Evolutionary conservation across 2,888 invertebrate genomes (phyloP), one percentile per base, ranked within the genome.

Genomic region (Eustalomyia histrio): DNA sequence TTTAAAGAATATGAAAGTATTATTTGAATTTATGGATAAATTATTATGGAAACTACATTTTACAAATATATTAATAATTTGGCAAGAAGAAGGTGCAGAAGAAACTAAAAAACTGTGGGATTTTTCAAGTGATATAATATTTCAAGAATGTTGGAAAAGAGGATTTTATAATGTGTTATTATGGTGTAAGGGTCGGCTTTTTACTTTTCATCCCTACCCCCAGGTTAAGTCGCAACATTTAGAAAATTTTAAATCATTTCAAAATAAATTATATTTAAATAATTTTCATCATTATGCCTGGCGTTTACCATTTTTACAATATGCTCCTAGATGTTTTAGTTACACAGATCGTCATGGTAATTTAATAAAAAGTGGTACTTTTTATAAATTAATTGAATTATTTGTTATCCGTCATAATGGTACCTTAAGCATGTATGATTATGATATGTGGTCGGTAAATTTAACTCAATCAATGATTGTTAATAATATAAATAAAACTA

Each of bases 201-300:
- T 24, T 5, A 71, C 60, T 10, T 79, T 71, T 7, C 71, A 75
- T 29, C 75, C 79, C 12, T 79, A 61, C 60, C 79, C 79, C 0
- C 12, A 16, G 0, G 17, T 79, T 0, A 9, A 47, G 17, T n/a
- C 24, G 4, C 16, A 35, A 10, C 12, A 17, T 1, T 29, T 79
- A 14, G 0, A 6, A 0, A 53, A 65, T 21, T 57, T 71, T 8
- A 29, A 53, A 14, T 18, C 16, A 6, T 79, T 57, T 50, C 0
- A 2, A 4, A 2, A 71, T 6, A 71, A 53, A 57, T 9, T 18
- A 1, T 65, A 79, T 55, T 35, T 79, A 14, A 16, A 47, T 2
- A 79, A 79, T 71, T 71, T 67, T 16, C 65, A 79, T 12, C 18
- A 57, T 9, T 67, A 58, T 47, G 9, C 1, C 1, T 67, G 65